phyloP scores from a whole-genome alignment of 2,113 vertebrate genomes.

The human (Homo sapiens) region GRCh38 chr12:102486001-102486500 shows the following conservation, averaged over 20 bases:
- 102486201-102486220: neutral
- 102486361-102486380: neutral
- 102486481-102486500: neutral
- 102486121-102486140: neutral
- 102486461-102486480: neutral
- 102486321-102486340: neutral
- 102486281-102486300: neutral
- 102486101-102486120: neutral
- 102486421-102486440: neutral
- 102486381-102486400: neutral
- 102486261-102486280: neutral
- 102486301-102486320: neutral
- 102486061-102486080: neutral
- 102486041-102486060: neutral
- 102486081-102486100: neutral
- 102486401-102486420: neutral
- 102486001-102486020: neutral
- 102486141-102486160: neutral
- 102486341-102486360: neutral
- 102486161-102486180: neutral
- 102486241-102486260: neutral
- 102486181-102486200: neutral
- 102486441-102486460: too few species aligned
- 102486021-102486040: neutral
- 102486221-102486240: neutral